Conservation (phyloP, 2,888 invertebrate genomes). For the Copidosoma aretas region DNA sequence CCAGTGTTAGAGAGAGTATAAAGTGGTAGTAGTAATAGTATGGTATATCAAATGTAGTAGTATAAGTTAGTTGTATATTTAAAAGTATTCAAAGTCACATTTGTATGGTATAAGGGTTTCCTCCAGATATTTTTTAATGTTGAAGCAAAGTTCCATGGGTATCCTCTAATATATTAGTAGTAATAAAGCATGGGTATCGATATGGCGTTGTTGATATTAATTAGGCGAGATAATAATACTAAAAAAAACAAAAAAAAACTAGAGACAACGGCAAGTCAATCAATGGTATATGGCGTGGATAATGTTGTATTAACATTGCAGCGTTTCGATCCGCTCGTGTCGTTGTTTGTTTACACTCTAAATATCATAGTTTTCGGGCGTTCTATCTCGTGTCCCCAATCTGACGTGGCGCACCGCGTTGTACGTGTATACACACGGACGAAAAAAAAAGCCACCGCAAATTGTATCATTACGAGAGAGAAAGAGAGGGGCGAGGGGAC, state of each 20-base stretch:
- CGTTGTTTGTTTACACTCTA: not conserved
- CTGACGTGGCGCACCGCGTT: not conserved
- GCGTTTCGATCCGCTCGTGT: not conserved
- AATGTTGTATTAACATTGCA: not conserved
- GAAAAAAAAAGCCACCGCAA: not conserved
- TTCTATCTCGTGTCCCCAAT: not conserved
- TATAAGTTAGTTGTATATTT: conserved; percentile 47
- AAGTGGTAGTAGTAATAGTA: conserved; percentile 43
- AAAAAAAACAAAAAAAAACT: not conserved
- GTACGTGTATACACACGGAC: too few relatives aligned
- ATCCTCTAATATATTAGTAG: too few relatives aligned
- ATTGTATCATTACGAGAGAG: not conserved
- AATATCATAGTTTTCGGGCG: not conserved
- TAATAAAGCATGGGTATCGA: not conserved
- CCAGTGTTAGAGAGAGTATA: conserved; percentile 60
- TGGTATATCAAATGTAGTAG: conserved; percentile 50
- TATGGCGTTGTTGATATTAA: conserved; percentile 3
- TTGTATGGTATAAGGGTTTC: conserved; percentile 33
- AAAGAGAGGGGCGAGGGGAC: not conserved
- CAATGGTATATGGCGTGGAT: not conserved
- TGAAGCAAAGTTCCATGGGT: too few relatives aligned
- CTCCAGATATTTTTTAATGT: too few relatives aligned
- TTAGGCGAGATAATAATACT: conserved; percentile 27
- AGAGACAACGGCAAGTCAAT: not conserved
- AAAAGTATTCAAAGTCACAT: conserved; percentile 28